Evolutionary conservation across 2,888 invertebrate species (phyloP).

Genomic region (Melanostoma mellinum): DNA sequence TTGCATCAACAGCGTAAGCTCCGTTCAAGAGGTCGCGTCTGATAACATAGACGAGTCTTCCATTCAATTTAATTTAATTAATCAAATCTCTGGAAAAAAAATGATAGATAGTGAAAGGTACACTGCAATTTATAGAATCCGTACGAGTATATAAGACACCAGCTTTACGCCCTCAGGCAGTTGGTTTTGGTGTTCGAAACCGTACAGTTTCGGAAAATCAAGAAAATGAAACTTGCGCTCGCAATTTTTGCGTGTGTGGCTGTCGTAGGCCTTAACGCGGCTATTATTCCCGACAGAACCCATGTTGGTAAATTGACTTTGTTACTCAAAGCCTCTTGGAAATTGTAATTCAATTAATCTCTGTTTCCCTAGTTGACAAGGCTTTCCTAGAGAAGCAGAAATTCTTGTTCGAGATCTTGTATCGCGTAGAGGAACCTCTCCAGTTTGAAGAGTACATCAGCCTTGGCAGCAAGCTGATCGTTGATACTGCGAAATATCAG

Average conservation of each 20-base stretch:
- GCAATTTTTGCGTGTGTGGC: constrained; percentile 78
- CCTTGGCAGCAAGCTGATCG: constrained; percentile 23
- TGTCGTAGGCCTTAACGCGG: constrained; percentile 76
- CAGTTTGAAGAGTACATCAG: constrained; percentile 30
- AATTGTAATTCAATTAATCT: neutral
- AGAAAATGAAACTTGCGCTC: constrained; percentile 77
- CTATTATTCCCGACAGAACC: constrained; percentile 62
- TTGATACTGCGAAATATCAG: constrained; percentile 72
- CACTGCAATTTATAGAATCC: too few species aligned
- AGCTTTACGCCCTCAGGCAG: constrained; percentile 21
- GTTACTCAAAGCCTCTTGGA: too few species aligned
- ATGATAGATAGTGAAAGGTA: too few species aligned
- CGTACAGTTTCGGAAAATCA: constrained; percentile 73
- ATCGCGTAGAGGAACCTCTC: constrained; percentile 75
- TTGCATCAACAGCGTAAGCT: too few species aligned
- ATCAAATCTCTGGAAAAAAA: too few species aligned
- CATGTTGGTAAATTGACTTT: constrained; percentile 24
- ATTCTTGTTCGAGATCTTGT: constrained; percentile 77
- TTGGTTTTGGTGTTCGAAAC: constrained; percentile 51
- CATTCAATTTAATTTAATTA: too few species aligned
- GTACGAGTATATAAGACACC: constrained; percentile 42
- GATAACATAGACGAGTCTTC: too few species aligned
- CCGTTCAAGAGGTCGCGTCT: too few species aligned
- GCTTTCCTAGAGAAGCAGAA: constrained; percentile 77
- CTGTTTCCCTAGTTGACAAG: constrained; percentile 74